A percentile compares a stretch with the other conserved stretches of the same genome.
phyloP scores from a whole-genome alignment of 2,113 vertebrate genomes.

The Lophotis ruficrista region DNA sequence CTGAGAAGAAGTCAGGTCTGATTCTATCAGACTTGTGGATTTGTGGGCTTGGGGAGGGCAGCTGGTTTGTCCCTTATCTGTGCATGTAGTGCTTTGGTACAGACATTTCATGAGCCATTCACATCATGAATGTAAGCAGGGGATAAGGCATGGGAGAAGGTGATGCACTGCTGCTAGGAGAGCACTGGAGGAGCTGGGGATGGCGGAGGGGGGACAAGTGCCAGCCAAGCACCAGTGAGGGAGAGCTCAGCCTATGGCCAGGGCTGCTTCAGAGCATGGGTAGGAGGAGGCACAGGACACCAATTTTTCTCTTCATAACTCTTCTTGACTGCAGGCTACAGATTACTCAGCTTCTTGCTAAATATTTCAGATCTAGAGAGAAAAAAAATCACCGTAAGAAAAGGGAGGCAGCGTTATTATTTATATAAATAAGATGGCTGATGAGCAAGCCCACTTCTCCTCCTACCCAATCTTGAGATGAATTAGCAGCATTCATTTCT shows the following conservation, averaged over 20 bases:
- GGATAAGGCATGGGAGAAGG: not conserved
- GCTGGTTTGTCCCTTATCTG: not conserved
- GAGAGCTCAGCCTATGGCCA: not conserved
- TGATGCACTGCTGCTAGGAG: not conserved
- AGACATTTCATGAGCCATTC: not conserved
- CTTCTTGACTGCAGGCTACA: not conserved
- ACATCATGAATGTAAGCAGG: not conserved
- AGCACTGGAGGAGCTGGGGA: accelerated
- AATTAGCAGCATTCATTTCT: constrained; percentile 5
- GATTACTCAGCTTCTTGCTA: not conserved
- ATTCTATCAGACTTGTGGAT: not conserved
- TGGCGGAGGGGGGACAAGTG: accelerated
- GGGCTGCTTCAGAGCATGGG: not conserved
- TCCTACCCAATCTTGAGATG: not conserved
- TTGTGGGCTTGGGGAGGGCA: not conserved
- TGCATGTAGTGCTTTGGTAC: not conserved
- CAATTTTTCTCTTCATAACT: not conserved
- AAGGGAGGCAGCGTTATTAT: not conserved
- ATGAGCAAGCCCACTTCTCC: not conserved
- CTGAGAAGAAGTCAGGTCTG: constrained; percentile 1
- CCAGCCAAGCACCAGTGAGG: accelerated
- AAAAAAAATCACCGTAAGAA: not conserved
- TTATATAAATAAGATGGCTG: not conserved
- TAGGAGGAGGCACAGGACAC: not conserved
- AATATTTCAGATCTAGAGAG: not conserved